Evolutionary conservation across 2,888 invertebrate species (phyloP).

Genomic region (Drosophila multiciliata): DNA sequence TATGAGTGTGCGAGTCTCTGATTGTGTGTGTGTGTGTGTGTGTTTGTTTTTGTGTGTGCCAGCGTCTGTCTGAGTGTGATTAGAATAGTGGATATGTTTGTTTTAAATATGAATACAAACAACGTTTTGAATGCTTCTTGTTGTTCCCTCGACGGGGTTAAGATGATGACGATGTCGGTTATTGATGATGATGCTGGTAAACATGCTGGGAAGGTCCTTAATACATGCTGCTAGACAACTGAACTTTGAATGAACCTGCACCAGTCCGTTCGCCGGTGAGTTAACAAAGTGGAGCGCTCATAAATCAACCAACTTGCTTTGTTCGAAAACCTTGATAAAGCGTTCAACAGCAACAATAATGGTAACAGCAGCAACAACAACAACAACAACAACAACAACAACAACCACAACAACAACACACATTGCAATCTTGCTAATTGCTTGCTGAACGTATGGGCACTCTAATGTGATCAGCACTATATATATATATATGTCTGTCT

Average conservation of each 20-base stretch:
- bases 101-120: conserved; percentile 71
- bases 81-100: conserved; percentile 68
- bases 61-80: conserved; percentile 61
- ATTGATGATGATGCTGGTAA: conserved; percentile 69
- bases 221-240: background rate
- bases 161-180: conserved; percentile 46
- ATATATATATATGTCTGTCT: background rate
- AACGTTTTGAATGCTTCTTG: conserved; percentile 40
- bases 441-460: conserved; percentile 65
- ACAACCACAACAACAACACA: conserved; percentile 33
- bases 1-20: conserved; percentile 57
- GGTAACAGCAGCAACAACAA: conserved; percentile 12
- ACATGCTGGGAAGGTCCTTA: conserved; percentile 25
- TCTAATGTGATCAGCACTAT: conserved; percentile 49
- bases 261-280: conserved; percentile 56
- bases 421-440: conserved; percentile 80
- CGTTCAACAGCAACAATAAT: conserved; percentile 65
- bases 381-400: conserved; percentile 25
- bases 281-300: conserved; percentile 75
- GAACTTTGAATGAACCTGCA: conserved; percentile 4
- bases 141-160: background rate
- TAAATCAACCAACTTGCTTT: conserved; percentile 74
- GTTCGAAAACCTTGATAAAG: conserved; percentile 80
- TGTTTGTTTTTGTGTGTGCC: conserved; percentile 20
- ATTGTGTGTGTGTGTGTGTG: conserved; percentile 17